Conservation (phyloP, 2,113 vertebrate genomes). For the Hippopotamus amphibius region DNA sequence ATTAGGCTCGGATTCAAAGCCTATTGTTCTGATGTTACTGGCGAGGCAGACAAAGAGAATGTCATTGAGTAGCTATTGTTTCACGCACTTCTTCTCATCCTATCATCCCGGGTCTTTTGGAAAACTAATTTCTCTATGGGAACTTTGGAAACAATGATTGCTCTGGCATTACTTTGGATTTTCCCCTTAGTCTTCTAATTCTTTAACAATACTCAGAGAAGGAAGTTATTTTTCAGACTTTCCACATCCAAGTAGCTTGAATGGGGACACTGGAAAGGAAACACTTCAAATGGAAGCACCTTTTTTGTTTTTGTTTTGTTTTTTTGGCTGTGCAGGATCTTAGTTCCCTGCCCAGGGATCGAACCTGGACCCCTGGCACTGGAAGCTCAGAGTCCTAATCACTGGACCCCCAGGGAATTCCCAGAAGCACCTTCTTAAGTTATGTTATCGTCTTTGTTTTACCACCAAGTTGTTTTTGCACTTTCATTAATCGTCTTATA, state of each 20-base stretch:
- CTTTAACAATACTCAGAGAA: slow-evolving; percentile 36
- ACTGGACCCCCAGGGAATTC: background rate
- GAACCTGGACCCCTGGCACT: background rate
- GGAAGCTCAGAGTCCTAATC: background rate
- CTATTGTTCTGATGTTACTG: slow-evolving; percentile 61
- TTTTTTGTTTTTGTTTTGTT: background rate
- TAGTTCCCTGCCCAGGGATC: background rate
- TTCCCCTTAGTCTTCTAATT: slow-evolving; percentile 7
- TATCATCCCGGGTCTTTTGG: slow-evolving; percentile 56
- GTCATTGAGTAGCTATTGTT: slow-evolving; percentile 49
- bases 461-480: background rate
- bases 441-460: slow-evolving; percentile 10
- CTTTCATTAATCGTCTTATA: slow-evolving; percentile 52
- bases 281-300: background rate
- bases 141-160: slow-evolving; percentile 57
- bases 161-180: slow-evolving; percentile 41
- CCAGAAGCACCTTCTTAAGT: background rate
- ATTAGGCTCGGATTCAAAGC: slow-evolving; percentile 67
- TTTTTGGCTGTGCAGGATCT: background rate
- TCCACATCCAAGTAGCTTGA: slow-evolving; percentile 47
- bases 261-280: slow-evolving; percentile 12
- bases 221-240: slow-evolving; percentile 43
- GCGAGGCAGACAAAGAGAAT: slow-evolving; percentile 55
- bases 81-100: slow-evolving; percentile 37
- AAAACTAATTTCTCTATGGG: slow-evolving; percentile 47